A percentile compares a stretch with the other conserved stretches of the same genome.
Conservation (phyloP, 2,888 invertebrate species). For the Catocala sponsa region DNA sequence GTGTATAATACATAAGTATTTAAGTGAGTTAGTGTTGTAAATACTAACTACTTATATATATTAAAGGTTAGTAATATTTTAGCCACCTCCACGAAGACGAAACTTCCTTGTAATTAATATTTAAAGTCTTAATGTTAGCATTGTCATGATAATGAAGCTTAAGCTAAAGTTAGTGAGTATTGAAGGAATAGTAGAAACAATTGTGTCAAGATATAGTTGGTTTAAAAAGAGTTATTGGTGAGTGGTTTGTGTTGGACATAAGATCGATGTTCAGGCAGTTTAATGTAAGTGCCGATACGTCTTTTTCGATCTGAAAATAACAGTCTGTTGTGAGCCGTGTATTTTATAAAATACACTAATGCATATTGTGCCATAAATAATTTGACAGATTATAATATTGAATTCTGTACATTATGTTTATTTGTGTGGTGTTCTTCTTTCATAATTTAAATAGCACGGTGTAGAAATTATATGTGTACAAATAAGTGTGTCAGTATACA, state of each 20-base stretch:
- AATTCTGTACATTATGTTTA: not conserved
- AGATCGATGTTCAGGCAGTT: not conserved
- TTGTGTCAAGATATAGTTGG: constrained; percentile 25
- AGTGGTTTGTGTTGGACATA: not conserved
- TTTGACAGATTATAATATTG: not conserved
- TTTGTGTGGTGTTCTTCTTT: no score
- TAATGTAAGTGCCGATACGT: constrained; percentile 7
- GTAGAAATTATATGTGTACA: no score
- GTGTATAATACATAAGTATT: constrained; percentile 53
- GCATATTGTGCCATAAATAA: not conserved
- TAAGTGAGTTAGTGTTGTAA: constrained; percentile 34
- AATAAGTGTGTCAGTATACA: not conserved
- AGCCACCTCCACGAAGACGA: constrained; percentile 40
- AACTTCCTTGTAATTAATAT: constrained; percentile 13
- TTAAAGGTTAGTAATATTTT: constrained; percentile 33
- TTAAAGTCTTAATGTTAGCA: constrained; percentile 31
- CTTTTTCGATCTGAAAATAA: not conserved
- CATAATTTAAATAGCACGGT: no score
- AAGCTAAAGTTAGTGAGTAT: constrained; percentile 45
- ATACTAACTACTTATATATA: constrained; percentile 35
- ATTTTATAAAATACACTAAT: not conserved
- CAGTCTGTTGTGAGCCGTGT: not conserved
- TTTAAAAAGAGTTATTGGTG: constrained; percentile 11
- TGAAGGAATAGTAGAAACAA: constrained; percentile 39
- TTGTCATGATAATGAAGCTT: constrained; percentile 51